Conservation (phyloP, 2,113 vertebrate genomes). For the Megaceryle maxima region DNA sequence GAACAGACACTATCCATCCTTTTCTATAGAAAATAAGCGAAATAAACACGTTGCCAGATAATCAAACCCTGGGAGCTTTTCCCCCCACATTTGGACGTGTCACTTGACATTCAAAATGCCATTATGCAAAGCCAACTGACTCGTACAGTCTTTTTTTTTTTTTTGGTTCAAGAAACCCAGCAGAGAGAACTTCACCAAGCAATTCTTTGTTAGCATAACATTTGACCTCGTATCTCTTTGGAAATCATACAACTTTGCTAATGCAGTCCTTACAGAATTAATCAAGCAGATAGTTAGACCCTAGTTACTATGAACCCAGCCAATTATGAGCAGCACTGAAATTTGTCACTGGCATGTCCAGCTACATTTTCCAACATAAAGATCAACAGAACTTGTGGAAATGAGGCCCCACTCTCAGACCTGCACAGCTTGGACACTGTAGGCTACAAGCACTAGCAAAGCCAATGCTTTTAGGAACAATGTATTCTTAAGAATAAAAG, state of each 20-base stretch:
- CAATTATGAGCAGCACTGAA: conserved; percentile 77
- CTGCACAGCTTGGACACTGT: conserved; percentile 25
- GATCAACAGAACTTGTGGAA: conserved; percentile 74
- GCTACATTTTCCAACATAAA: conserved; percentile 75
- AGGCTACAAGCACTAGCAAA: not conserved
- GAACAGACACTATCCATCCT: not conserved
- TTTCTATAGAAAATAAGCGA: not conserved
- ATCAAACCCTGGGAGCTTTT: not conserved
- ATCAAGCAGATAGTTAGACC: conserved; percentile 77
- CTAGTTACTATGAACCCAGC: conserved; percentile 62
- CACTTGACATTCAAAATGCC: conserved; percentile 51
- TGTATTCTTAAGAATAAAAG: not conserved
- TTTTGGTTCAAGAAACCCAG: conserved; percentile 69
- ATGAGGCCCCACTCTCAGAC: conserved; percentile 60
- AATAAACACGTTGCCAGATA: not conserved
- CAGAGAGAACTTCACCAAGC: conserved; percentile 64
- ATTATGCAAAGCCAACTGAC: conserved; percentile 50
- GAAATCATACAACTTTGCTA: conserved; percentile 79
- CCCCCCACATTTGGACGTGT: not conserved
- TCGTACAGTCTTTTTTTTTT: not conserved
- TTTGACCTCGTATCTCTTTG: conserved; percentile 77
- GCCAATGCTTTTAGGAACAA: not conserved
- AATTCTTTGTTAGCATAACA: conserved; percentile 76
- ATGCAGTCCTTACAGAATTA: conserved; percentile 77
- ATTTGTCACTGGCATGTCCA: conserved; percentile 77